Percentiles rank a stretch among this genome's conserved stretches.
These are phyloP conservation scores for Cyrtonyx montezumae DNA, from an alignment of 2,113 vertebrate genomes.

Conservation along the genomic window DNA sequence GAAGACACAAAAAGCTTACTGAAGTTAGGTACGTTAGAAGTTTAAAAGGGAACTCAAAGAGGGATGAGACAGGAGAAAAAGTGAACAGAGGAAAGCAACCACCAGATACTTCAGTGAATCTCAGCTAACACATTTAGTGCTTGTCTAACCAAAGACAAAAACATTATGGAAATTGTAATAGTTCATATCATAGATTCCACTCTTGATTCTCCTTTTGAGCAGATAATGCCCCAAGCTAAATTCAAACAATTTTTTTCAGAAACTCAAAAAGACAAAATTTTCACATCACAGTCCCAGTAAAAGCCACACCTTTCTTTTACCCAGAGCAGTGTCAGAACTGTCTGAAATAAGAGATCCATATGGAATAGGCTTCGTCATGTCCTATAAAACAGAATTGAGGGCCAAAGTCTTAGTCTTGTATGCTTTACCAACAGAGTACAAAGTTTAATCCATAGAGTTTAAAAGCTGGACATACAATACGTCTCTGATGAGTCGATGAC, in stretches of 20 bases:
- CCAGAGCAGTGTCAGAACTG: background rate
- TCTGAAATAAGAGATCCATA: background rate
- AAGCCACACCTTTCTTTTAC: background rate
- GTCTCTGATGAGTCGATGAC: background rate
- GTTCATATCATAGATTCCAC: background rate
- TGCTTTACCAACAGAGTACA: background rate
- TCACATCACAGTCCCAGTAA: background rate
- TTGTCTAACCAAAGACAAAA: background rate
- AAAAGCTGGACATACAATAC: background rate
- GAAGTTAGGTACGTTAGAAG: background rate
- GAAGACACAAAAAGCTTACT: background rate
- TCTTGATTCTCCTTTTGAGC: background rate
- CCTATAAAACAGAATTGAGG: background rate
- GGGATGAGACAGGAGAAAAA: background rate
- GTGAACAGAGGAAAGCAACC: background rate
- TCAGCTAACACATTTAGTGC: background rate
- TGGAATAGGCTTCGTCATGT: background rate
- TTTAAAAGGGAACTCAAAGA: background rate
- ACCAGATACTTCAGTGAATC: background rate
- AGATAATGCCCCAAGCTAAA: background rate
- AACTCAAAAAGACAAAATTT: background rate
- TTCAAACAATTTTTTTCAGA: background rate
- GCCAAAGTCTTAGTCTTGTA: background rate
- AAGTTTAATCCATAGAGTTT: background rate
- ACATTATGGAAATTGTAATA: background rate